phyloP scores from a whole-genome alignment of 1,140 invertebrate species.

The Drosophila trapezifrons region DNA sequence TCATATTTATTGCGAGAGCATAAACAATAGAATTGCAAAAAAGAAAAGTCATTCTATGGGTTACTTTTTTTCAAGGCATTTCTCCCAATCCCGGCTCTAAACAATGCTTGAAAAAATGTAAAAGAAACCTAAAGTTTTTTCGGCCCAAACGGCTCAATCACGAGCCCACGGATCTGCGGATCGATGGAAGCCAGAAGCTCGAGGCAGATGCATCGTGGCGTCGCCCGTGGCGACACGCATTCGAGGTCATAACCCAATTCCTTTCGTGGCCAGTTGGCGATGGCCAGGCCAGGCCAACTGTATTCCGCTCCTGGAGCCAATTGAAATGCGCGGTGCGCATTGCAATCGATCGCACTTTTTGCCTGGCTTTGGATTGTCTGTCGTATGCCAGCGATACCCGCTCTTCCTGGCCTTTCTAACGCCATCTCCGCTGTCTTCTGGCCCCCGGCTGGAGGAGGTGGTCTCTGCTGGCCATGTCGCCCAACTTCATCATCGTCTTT shows the following conservation, averaged over 20 bases:
- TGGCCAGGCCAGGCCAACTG: slow-evolving; percentile 59
- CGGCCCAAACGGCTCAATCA: slow-evolving; percentile 66
- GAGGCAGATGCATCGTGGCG: slow-evolving; percentile 17
- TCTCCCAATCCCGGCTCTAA: background rate
- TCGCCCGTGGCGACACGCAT: slow-evolving; percentile 74
- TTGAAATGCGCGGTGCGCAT: slow-evolving; percentile 81
- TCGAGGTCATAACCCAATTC: slow-evolving; percentile 83
- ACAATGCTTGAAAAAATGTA: slow-evolving; percentile 10
- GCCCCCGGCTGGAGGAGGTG: slow-evolving; percentile 15
- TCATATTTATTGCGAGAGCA: background rate
- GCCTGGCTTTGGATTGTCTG: slow-evolving; percentile 59
- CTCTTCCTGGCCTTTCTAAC: slow-evolving; percentile 65
- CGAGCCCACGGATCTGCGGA: slow-evolving; percentile 29
- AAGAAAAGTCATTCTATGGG: background rate
- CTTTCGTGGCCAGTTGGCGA: slow-evolving; percentile 59
- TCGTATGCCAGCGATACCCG: slow-evolving; percentile 33
- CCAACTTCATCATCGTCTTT: slow-evolving; percentile 75
- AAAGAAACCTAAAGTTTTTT: slow-evolving; percentile 8
- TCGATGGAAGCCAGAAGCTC: slow-evolving; percentile 4
- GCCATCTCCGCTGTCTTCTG: slow-evolving; percentile 37
- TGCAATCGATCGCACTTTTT: slow-evolving; percentile 81
- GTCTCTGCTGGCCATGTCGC: slow-evolving; percentile 67
- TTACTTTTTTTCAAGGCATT: slow-evolving; percentile 7
- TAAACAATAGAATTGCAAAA: slow-evolving; percentile 22
- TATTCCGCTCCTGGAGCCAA: slow-evolving; percentile 60